Conservation (phyloP, 2,888 invertebrate genomes). For the Muscina levida region DNA sequence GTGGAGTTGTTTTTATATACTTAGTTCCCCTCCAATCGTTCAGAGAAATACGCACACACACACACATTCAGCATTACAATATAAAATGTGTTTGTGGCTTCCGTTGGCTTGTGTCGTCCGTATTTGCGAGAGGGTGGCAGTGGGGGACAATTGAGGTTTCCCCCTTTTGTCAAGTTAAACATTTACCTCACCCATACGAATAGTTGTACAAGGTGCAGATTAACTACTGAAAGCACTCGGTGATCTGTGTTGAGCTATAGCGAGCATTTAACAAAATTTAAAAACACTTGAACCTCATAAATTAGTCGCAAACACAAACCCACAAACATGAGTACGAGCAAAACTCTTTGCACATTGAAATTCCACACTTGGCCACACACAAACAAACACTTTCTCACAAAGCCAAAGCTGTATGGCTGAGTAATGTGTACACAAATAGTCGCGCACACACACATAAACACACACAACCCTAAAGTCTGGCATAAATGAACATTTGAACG, state of each 20-base stretch:
- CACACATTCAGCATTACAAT: background rate
- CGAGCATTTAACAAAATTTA: constrained; percentile 62
- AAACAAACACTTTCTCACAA: no score
- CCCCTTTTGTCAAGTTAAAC: constrained; percentile 7
- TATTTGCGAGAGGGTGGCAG: background rate
- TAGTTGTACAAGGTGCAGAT: constrained; percentile 55
- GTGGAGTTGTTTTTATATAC: background rate
- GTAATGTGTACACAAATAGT: no score
- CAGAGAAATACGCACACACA: background rate
- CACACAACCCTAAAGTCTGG: background rate
- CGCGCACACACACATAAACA: constrained; percentile 12
- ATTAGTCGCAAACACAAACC: constrained; percentile 60
- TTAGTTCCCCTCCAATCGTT: constrained; percentile 15
- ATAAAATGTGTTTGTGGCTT: constrained; percentile 10
- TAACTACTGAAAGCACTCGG: constrained; percentile 58
- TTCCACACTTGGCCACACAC: background rate
- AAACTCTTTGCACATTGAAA: constrained; percentile 13
- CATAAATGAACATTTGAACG: constrained; percentile 61
- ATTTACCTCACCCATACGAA: constrained; percentile 27
- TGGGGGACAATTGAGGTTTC: no score
- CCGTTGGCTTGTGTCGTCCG: background rate
- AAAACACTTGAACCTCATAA: constrained; percentile 65
- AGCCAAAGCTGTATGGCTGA: no score
- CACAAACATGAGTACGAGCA: constrained; percentile 43
- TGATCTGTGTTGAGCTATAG: constrained; percentile 63